Evolutionary conservation across 2,797 vertebrate genomes (phyloP).

Genomic region (Iguana delicatissima): DNA sequence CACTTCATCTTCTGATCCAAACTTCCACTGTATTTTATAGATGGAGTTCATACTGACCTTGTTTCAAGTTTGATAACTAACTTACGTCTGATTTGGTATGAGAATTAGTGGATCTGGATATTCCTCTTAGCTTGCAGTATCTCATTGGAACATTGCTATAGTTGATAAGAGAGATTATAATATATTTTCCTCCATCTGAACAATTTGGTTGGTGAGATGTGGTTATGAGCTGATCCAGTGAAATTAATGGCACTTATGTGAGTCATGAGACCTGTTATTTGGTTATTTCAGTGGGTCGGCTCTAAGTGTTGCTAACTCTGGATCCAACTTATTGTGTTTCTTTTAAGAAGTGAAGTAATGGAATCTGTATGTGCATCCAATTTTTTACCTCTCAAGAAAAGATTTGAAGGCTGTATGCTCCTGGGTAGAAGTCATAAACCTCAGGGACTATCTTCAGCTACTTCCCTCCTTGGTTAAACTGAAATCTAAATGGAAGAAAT

Average conservation of each 20-base stretch:
- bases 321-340: constrained; percentile 24
- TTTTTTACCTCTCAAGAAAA: constrained; percentile 53
- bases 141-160: constrained; percentile 6
- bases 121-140: neutral
- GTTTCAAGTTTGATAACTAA: neutral
- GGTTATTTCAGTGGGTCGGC: neutral
- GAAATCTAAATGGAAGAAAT: constrained; percentile 20
- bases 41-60: neutral
- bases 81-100: neutral
- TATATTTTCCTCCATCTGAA: neutral
- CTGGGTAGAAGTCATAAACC: constrained; percentile 28
- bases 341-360: constrained; percentile 54
- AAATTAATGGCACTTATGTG: neutral
- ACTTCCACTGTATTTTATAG: neutral
- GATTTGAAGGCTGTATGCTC: constrained; percentile 36
- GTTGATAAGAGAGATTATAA: constrained; percentile 18
- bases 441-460: constrained; percentile 51
- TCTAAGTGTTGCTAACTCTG: neutral
- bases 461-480: constrained; percentile 46
- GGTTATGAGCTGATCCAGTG: neutral
- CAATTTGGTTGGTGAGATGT: neutral
- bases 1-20: neutral
- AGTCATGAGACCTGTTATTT: neutral
- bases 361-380: constrained; percentile 19
- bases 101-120: neutral